Base-by-base conservation (phyloP, 2,113 vertebrate genomes). In the Myodes glareolus region DNA sequence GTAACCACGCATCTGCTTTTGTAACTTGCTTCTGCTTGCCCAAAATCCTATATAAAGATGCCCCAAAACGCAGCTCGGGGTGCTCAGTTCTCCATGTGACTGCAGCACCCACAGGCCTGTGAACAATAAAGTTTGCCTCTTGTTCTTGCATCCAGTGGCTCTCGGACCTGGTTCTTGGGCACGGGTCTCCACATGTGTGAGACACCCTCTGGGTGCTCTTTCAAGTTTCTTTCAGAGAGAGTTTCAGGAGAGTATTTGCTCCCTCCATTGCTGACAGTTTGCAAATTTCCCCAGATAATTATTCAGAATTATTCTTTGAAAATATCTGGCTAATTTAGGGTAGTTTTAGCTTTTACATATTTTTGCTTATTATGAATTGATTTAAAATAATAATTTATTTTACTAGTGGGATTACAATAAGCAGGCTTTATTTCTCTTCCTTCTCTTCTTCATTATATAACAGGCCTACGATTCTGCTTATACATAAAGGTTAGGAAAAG, bases 231-330 rank as follows among this genome's bases (percentile, higher is more conserved):
- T 70, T 93, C 39, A 93, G 45, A 25, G 11, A 5, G 84, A 17
- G 94, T 50, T 94, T 94, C 29, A n/a, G n/a, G n/a, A n/a, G n/a
- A 75, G 11, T 94, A 86, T 76, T 90, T 97, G 1, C 5, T 39
- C 17, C 45, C 58, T 77, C 31, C 27, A 31, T 88, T 81, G 68
- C 29, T 58, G 45, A 16, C 21, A 76, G n/a, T 87, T 73, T 84
- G 16, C 45, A 87, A 25, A 17, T 82, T 94, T 80, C 93, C 45
- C 52, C 39, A 65, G 7, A 68, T 73, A 91, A 91, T 95, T 93
- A 78, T 63, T 67, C 45, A 95, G 4, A 55, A 80, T 76, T 88
- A 9, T 75, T 5, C 8, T 27, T 75, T 45, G 80, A 92, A 61
- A 70, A 12, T 27, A 21, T 76, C 39, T 92, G 77, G 36, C 4